These are phyloP conservation scores for Callyntrura guangdongensis DNA, from an alignment of 2,888 invertebrate genomes.

Conservation along the genomic window DNA sequence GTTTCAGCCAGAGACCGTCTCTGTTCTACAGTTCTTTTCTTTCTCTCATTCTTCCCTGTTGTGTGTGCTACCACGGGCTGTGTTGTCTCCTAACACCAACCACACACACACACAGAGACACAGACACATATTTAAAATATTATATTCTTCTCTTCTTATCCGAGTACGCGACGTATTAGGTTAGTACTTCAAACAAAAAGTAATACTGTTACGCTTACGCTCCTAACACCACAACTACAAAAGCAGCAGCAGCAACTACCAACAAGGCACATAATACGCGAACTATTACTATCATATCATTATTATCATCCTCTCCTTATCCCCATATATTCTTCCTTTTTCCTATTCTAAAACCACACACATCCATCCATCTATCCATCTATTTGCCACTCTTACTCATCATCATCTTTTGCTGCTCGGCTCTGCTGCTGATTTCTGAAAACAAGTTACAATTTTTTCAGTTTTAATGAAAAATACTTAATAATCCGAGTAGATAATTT, in stretches of 20 bases:
- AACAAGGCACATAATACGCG: too few relatives aligned
- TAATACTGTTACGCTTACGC: constrained; percentile 47
- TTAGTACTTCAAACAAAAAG: constrained; percentile 46
- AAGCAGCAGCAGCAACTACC: too few relatives aligned
- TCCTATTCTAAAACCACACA: not conserved
- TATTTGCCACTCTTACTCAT: constrained; percentile 44
- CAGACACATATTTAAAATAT: too few relatives aligned
- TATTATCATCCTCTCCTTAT: not conserved
- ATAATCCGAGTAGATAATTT: constrained; percentile 1
- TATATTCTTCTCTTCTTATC: not conserved
- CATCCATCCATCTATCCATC: too few relatives aligned
- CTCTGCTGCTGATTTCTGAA: constrained; percentile 32
- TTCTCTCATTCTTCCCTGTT: constrained; percentile 31
- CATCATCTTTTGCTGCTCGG: constrained; percentile 24
- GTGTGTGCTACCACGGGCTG: too few relatives aligned
- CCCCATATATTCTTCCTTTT: not conserved
- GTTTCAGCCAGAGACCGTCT: constrained; percentile 54
- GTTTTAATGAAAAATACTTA: constrained; percentile 54
- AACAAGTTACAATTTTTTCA: constrained; percentile 47
- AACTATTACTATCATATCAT: not conserved
- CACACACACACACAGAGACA: too few relatives aligned
- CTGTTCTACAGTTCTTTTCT: constrained; percentile 25
- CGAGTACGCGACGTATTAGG: too few relatives aligned
- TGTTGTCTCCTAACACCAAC: too few relatives aligned
- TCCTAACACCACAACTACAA: too few relatives aligned